These are phyloP conservation scores for Helicolenus hilgendorfi DNA, from an alignment of 2,797 vertebrate genomes.

Conservation along the genomic window DNA sequence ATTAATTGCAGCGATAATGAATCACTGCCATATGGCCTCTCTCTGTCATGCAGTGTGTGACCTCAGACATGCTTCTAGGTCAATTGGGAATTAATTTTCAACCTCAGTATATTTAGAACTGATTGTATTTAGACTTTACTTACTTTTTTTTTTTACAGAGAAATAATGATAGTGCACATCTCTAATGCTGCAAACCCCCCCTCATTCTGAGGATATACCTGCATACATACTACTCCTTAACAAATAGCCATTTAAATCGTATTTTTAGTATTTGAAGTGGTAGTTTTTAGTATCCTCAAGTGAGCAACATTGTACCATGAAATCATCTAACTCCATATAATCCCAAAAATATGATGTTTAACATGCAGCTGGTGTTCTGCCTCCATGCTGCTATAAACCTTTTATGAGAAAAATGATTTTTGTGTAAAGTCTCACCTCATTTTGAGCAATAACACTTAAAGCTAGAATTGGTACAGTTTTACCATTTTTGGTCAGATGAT, in stretches of 20 bases:
- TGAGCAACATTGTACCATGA: background rate
- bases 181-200: background rate
- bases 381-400: background rate
- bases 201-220: background rate
- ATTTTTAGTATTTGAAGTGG: background rate
- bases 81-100: background rate
- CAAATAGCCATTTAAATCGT: background rate
- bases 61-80: background rate
- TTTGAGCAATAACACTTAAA: background rate
- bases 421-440: background rate
- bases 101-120: background rate
- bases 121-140: background rate
- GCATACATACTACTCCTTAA: background rate
- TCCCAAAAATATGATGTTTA: background rate
- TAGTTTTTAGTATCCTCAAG: background rate
- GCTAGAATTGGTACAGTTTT: background rate
- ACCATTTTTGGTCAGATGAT: background rate
- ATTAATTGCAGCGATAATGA: conserved; percentile 28
- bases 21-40: conserved; percentile 7
- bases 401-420: background rate
- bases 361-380: background rate
- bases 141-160: background rate
- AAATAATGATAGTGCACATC: background rate
- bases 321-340: background rate
- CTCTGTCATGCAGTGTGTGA: background rate